phyloP scores from a whole-genome alignment of 2,797 vertebrate species.

The Gymnothorax javanicus region DNA sequence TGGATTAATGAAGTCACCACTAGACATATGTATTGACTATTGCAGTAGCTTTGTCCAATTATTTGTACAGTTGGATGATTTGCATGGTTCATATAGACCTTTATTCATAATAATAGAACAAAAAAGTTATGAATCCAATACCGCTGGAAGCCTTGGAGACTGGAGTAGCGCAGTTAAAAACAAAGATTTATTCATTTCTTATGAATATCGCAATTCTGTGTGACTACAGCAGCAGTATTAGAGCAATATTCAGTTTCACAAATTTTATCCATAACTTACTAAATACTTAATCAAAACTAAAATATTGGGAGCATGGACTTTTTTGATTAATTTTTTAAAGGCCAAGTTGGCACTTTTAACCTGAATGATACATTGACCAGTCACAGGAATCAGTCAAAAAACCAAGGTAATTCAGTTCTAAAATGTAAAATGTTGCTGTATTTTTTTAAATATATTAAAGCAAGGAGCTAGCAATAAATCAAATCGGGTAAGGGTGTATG shows the following conservation, averaged over 20 bases:
- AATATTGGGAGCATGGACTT: background rate
- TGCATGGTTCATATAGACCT: background rate
- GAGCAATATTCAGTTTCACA: background rate
- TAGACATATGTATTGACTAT: background rate
- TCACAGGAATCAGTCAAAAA: background rate
- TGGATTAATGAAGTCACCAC: background rate
- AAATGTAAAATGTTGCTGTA: constrained; percentile 24
- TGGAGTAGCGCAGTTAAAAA: constrained; percentile 10
- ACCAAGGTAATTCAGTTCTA: constrained; percentile 13
- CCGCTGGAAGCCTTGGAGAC: background rate
- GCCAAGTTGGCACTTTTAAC: background rate
- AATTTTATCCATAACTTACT: background rate
- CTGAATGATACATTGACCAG: background rate
- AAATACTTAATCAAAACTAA: background rate
- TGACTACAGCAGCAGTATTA: background rate
- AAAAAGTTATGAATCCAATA: constrained; percentile 14
- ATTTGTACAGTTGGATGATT: constrained; percentile 13
- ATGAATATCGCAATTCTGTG: constrained; percentile 8
- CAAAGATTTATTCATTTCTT: constrained; percentile 3
- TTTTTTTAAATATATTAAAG: constrained; percentile 30
- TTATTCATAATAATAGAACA: constrained; percentile 16
- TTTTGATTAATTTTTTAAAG: background rate
- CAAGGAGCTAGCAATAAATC: constrained; percentile 37
- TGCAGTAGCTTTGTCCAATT: background rate
- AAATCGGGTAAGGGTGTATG: constrained; percentile 44